These are phyloP conservation scores for Bergia sp. DNA, from an alignment of 92 coral and sea anemone genomes.

Conservation along the genomic window DNA sequence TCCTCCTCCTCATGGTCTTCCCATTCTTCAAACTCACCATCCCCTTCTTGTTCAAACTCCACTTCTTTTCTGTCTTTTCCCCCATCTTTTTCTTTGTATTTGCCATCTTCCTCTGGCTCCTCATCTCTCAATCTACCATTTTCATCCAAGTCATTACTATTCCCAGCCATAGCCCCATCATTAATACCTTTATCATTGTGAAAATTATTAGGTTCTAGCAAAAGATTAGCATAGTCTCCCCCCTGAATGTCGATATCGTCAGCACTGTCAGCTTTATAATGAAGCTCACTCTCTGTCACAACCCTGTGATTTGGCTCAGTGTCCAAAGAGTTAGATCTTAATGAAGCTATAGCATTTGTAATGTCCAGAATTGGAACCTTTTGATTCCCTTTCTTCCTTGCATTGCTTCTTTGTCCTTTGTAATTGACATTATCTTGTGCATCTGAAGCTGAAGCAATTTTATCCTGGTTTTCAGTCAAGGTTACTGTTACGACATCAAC, in stretches of 20 bases:
- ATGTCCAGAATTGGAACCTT: not conserved
- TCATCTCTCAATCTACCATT: not conserved
- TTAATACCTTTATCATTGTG: not conserved
- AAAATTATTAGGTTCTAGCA: not conserved
- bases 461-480: not conserved
- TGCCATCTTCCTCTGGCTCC: not conserved
- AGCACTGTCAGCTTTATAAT: not conserved
- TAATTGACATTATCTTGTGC: not conserved
- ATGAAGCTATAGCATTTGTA: not conserved
- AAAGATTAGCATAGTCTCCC: not conserved
- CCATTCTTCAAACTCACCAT: not conserved
- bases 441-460: not conserved
- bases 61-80: not conserved
- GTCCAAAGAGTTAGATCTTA: not conserved
- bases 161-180: not conserved
- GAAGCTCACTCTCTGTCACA: not conserved
- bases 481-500: not conserved
- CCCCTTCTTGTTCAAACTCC: not conserved
- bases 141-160: not conserved
- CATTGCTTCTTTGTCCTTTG: not conserved
- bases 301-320: not conserved
- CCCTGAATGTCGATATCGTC: not conserved
- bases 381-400: not conserved
- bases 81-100: not conserved
- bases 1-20: not conserved